Percentiles rank a stretch among this genome's conserved stretches.
These are phyloP conservation scores for Passer domesticus DNA, from an alignment of 2,113 vertebrate species.

Conservation along the genomic window DNA sequence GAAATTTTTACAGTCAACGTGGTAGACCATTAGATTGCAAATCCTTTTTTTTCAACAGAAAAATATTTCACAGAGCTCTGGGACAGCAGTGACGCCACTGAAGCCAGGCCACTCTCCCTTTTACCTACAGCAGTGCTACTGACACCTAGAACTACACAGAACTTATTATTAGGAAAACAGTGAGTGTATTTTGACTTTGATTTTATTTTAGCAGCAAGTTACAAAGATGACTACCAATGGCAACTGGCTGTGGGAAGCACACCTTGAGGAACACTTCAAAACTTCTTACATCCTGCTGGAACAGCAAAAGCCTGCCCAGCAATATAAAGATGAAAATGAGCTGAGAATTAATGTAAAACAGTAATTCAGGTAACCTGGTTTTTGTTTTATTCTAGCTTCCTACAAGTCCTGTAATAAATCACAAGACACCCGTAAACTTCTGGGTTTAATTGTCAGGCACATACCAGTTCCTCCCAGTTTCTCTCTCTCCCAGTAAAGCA, in stretches of 20 bases:
- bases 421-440: background rate
- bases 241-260: background rate
- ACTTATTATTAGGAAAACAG: background rate
- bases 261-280: background rate
- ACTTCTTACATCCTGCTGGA: background rate
- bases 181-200: background rate
- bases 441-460: background rate
- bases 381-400: background rate
- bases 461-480: background rate
- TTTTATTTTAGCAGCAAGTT: background rate
- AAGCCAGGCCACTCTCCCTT: background rate
- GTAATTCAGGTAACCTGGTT: background rate
- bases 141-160: background rate
- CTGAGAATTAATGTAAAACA: background rate
- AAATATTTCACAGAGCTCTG: background rate
- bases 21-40: background rate
- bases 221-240: background rate
- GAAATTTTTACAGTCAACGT: background rate
- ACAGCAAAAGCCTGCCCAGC: background rate
- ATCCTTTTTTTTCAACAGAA: background rate
- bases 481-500: background rate
- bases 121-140: background rate
- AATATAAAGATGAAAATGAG: background rate
- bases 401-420: slow-evolving; percentile 1
- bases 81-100: background rate